Evolutionary conservation across 2,113 vertebrate genomes (phyloP), one percentile per base, ranked within the genome.

Genomic region (Zosterops borbonicus): DNA sequence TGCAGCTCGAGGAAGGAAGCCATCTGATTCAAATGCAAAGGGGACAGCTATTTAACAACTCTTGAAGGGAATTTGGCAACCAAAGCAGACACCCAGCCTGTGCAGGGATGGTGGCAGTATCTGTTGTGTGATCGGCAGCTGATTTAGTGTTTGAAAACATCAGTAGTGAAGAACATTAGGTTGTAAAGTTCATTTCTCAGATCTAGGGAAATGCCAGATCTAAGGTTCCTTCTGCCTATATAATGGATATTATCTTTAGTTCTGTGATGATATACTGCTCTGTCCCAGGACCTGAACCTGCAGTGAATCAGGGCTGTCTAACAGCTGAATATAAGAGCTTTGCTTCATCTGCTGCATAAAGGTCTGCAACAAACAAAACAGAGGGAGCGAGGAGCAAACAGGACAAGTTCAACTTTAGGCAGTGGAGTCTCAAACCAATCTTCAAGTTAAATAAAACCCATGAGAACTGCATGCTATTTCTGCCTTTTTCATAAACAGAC

Each of bases 121-220:
- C 82, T 93, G 63, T 29, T 91, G 71, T 1, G 1, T 35, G 67
- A 92, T 58, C 11, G 0, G 58, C 75, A 80, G 55, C n/a, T 96
- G 79, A 95, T 83, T 92, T 70, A 90, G 19, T 65, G 52, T 62
- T 88, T 67, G 67, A 88, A 87, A 80, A 85, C 23, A 88, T 47
- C 74, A 80, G 55, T 12, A 83, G 41, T 58, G 55, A 80, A 77
- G 75, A 90, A 88, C 75, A 86, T 47, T 46, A 83, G 75, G 92
- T 65, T 90, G 68, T 31, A 50, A 83, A 93, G 94, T 88, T 94
- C 68, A 88, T 23, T 55, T 67, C 59, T 86, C 75, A 44, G 56
- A 90, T 70, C 68, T 7, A 67, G 73, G 52, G 78, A 90, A 90
- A 95, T 11, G 55, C 21, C 83, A 78, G n/a, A 90, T 62, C 60